phyloP scores from a whole-genome alignment of 2,888 invertebrate genomes.

The Chymomyza fuscimana region DNA sequence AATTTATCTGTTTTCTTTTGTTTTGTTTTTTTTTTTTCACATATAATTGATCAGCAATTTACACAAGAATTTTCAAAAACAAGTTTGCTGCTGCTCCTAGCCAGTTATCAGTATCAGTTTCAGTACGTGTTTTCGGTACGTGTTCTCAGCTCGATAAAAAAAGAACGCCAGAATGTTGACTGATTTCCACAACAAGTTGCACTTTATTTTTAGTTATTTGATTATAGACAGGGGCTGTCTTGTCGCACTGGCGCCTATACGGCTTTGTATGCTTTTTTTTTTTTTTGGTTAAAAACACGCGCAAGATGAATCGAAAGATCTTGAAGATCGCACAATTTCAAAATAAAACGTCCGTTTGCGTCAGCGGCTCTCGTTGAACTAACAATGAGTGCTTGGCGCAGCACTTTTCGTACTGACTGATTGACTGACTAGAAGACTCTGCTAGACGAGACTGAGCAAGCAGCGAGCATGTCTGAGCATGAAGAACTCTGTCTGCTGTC shows the following conservation, averaged over 20 bases:
- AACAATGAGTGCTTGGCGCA: slow-evolving; percentile 41
- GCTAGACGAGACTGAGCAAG: slow-evolving; percentile 8
- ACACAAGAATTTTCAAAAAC: slow-evolving; percentile 35
- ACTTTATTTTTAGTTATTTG: slow-evolving; percentile 19
- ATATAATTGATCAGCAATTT: slow-evolving; percentile 39
- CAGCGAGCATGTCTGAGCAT: slow-evolving; percentile 23
- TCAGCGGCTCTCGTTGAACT: slow-evolving; percentile 65
- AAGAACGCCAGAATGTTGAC: slow-evolving; percentile 2
- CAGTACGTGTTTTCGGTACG: slow-evolving; percentile 34
- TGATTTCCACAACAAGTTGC: slow-evolving; percentile 14
- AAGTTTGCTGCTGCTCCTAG: slow-evolving; percentile 31
- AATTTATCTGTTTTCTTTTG: neutral
- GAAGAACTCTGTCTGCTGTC: slow-evolving; percentile 9
- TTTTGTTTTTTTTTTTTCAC: slow-evolving; percentile 3
- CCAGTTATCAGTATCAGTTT: slow-evolving; percentile 10
- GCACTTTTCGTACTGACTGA: slow-evolving; percentile 21
- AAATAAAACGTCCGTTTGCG: slow-evolving; percentile 55
- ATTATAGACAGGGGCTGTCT: neutral
- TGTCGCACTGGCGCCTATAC: neutral
- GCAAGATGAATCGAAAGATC: slow-evolving; percentile 42
- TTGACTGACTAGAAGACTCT: slow-evolving; percentile 21
- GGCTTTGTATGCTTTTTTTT: neutral
- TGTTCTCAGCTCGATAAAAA: slow-evolving; percentile 28
- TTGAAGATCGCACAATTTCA: neutral
- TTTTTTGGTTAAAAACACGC: slow-evolving; percentile 38